Conservation (phyloP, 2,888 invertebrate species). For the Saturnia pavonia region DNA sequence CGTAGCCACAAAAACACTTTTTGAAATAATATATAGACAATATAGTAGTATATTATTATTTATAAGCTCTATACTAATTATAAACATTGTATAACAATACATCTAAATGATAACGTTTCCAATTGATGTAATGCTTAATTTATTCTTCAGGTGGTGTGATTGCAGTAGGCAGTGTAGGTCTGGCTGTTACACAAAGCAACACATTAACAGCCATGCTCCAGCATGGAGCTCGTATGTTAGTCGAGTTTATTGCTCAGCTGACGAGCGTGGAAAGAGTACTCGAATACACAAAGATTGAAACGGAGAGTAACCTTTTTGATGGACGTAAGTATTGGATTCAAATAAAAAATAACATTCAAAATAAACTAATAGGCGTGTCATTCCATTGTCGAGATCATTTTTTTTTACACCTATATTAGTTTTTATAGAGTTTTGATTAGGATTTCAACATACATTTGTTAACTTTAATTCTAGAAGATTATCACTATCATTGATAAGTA, state of each 20-base stretch:
- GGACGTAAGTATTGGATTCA: conserved; percentile 75
- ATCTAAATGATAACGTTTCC: not conserved
- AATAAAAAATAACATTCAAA: too few species aligned
- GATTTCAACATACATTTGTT: too few species aligned
- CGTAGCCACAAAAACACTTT: too few species aligned
- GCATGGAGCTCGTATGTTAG: conserved; percentile 92
- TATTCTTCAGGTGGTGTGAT: conserved; percentile 51
- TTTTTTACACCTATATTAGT: conserved; percentile 24
- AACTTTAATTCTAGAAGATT: too few species aligned
- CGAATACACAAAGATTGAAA: conserved; percentile 88
- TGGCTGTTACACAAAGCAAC: conserved; percentile 85
- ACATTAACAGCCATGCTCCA: conserved; percentile 83
- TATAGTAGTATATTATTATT: too few species aligned
- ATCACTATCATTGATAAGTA: too few species aligned
- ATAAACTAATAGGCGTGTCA: too few species aligned
- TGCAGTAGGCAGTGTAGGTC: conserved; percentile 83
- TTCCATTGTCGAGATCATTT: not conserved
- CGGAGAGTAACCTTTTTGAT: conserved; percentile 80
- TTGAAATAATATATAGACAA: too few species aligned
- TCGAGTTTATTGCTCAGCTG: conserved; percentile 89
- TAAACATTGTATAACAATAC: not conserved
- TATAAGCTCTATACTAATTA: too few species aligned
- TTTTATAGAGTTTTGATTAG: not conserved
- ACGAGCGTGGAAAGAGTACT: conserved; percentile 92
- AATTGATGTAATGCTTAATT: not conserved